A percentile compares a stretch with the other conserved stretches of the same genome.
Evolutionary conservation across 2,797 vertebrate species (phyloP).

Genomic region (Emys orbicularis): DNA sequence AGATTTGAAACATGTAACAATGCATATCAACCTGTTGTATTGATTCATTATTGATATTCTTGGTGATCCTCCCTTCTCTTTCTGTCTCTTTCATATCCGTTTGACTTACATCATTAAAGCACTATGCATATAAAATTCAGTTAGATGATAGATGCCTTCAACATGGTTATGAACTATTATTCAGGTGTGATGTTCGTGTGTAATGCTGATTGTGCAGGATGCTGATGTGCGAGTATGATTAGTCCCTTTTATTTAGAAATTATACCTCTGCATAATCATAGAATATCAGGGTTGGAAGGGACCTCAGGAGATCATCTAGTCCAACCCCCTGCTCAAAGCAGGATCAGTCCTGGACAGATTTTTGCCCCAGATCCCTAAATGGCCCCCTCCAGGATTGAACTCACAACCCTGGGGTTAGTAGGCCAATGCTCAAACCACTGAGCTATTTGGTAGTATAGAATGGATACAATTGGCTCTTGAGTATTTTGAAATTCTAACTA

Average conservation of each 20-base stretch:
- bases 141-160: neutral
- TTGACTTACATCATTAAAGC: neutral
- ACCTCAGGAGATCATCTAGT: too few species aligned
- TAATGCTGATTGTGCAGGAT: conserved; percentile 15
- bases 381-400: too few species aligned
- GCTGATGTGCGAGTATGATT: neutral
- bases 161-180: conserved; percentile 13
- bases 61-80: neutral
- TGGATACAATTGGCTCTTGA: neutral
- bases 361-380: too few species aligned
- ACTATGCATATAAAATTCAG: neutral
- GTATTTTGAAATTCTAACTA: neutral
- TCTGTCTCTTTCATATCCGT: neutral
- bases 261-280: neutral
- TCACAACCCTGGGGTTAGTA: too few species aligned
- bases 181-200: conserved; percentile 4
- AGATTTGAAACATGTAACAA: neutral
- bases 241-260: neutral
- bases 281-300: too few species aligned
- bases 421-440: too few species aligned
- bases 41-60: conserved; percentile 5
- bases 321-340: too few species aligned
- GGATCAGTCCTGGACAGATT: too few species aligned
- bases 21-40: conserved; percentile 22
- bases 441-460: neutral